Base-by-base conservation (phyloP, 2,888 invertebrate genomes). In the Drosophila cracens region DNA sequence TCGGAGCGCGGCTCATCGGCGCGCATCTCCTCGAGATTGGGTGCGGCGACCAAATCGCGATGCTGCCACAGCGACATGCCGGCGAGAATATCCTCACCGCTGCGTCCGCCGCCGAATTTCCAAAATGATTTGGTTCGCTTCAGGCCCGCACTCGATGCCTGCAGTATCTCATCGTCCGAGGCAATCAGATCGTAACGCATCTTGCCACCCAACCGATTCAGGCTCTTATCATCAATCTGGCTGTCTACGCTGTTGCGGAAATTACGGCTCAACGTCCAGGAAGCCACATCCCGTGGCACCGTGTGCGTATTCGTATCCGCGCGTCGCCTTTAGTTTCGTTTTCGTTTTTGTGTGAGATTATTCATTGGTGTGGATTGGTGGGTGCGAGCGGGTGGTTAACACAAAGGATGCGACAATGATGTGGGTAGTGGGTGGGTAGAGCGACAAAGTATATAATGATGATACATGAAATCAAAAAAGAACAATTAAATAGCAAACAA, bases 51-150 rank as follows among this genome's bases (percentile, higher is more conserved):
- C 72, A 97, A 94, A 82, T 97, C 97, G 40, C 97, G 94, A 91
- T 97, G 97, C 89, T 96, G 96, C 97, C 97, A 97, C 62, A 97
- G 94, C 0, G 97, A 95, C 97, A 97, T 97, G 0, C 97, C 97
- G 87, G 97, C 97, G 86, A 97, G 94, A 59, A 97, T 96, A 73
- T 97, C 97, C 64, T 96, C 95, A 3, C 96, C 95, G 5, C 96
- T 95, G n/a, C 91, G 91, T 21, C 91, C 92, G 11, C 89, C 87
- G 29, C 97, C 96, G 86, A 97, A 97, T 88, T 96, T 96, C 97
- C 97, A 97, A 90, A 97, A 96, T 0, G 97, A 97, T 91, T 97
- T 97, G 0, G 97, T 97, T 54, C 97, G 94, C 89, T 97, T 97
- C 0, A 97, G 95, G 82, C 94, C 94, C 69, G 96, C 95, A 66